Conservation (phyloP, 2,888 invertebrate species). For the Athrips mouffetella region DNA sequence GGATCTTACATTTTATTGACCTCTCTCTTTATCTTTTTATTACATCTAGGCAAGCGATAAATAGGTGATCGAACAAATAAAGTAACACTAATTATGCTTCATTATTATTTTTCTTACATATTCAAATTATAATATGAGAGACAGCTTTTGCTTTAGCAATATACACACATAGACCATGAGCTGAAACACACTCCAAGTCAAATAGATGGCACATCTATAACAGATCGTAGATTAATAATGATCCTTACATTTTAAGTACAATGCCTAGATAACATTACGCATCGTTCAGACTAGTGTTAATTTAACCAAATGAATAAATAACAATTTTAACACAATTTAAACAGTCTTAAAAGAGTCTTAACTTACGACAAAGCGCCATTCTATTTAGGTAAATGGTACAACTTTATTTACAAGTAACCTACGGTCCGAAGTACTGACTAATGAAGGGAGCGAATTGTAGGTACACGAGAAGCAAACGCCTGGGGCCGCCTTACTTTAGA, state of each 20-base stretch:
- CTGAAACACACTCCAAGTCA: background rate
- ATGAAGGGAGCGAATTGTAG: conserved; percentile 44
- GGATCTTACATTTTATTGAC: background rate
- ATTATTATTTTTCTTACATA: too few species aligned
- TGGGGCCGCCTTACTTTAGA: conserved; percentile 29
- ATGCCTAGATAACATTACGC: conserved; percentile 32
- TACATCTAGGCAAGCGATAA: too few species aligned
- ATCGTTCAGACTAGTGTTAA: conserved; percentile 48
- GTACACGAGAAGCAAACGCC: conserved; percentile 29
- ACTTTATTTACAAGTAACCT: conserved; percentile 26
- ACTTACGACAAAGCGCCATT: conserved; percentile 15
- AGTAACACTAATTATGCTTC: too few species aligned
- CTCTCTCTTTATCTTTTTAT: background rate
- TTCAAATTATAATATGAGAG: too few species aligned
- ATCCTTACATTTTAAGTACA: conserved; percentile 26
- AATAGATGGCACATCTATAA: conserved; percentile 20
- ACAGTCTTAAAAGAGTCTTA: conserved; percentile 41
- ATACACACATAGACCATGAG: background rate
- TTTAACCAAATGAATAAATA: conserved; percentile 44
- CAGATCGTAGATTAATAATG: background rate
- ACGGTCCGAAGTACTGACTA: conserved; percentile 34
- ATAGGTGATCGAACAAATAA: too few species aligned
- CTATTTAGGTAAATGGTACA: conserved; percentile 20
- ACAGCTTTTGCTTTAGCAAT: too few species aligned
- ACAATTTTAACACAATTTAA: conserved; percentile 43